phyloP scores from a whole-genome alignment of 2,797 vertebrate species.

The Gymnothorax reevesii region DNA sequence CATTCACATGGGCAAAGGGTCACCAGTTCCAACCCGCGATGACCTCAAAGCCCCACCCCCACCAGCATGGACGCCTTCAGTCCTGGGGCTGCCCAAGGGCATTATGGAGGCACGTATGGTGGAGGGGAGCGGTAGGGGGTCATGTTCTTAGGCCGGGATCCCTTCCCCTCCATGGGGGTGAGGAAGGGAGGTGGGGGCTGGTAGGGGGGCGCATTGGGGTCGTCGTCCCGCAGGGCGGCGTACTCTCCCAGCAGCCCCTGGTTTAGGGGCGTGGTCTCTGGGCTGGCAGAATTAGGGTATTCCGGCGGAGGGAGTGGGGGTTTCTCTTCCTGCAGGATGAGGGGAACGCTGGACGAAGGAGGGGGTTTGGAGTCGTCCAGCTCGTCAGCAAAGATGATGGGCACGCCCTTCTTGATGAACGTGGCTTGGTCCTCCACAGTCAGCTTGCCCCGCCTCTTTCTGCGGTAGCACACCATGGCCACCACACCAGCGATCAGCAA shows the following conservation, averaged over 20 bases:
- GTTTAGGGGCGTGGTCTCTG: constrained; percentile 91
- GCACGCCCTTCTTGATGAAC: constrained; percentile 97
- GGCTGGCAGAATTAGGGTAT: constrained; percentile 90
- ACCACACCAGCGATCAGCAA: constrained; percentile 91
- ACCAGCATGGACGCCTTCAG: constrained; percentile 75
- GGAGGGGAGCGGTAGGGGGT: constrained; percentile 98
- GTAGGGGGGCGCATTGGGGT: constrained; percentile 93
- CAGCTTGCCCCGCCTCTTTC: constrained; percentile 94
- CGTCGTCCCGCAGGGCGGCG: constrained; percentile 89
- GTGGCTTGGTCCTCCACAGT: constrained; percentile 98
- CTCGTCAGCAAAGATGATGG: constrained; percentile 96
- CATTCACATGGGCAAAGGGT: constrained; percentile 53
- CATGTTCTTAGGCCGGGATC: constrained; percentile 98
- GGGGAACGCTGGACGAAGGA: constrained; percentile 92
- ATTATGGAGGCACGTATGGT: constrained; percentile 97
- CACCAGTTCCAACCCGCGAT: constrained; percentile 24
- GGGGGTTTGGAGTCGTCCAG: constrained; percentile 95
- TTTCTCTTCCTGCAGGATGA: constrained; percentile 97
- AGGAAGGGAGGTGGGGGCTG: constrained; percentile 97
- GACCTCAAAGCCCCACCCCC: constrained; percentile 12
- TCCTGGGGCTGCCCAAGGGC: constrained; percentile 67
- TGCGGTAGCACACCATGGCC: constrained; percentile 97
- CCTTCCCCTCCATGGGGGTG: constrained; percentile 94
- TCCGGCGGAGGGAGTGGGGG: constrained; percentile 92
- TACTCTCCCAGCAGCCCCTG: constrained; percentile 93